Evolutionary conservation across 2,797 vertebrate species (phyloP).

Genomic region (Tangara arthus): DNA sequence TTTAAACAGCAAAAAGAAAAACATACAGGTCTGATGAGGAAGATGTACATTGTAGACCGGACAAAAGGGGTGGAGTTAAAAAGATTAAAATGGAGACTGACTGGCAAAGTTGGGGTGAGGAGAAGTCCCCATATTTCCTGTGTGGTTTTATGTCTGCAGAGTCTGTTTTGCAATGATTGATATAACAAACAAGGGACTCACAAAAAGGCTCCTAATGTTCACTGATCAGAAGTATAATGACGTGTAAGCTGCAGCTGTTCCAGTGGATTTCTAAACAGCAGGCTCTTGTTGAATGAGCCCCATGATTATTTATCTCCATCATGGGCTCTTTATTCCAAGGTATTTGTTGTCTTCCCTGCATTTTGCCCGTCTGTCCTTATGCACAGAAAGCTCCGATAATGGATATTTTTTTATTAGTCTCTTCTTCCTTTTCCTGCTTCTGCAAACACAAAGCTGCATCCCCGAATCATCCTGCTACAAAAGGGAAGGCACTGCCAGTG

Average conservation of each 20-base stretch:
- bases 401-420: constrained; percentile 43
- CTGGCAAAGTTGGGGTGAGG: background rate
- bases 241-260: constrained; percentile 57
- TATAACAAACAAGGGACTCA: constrained; percentile 58
- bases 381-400: constrained; percentile 23
- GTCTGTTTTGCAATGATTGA: constrained; percentile 44
- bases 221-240: constrained; percentile 56
- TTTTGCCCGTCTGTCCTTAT: constrained; percentile 43
- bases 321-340: constrained; percentile 46
- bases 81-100: background rate
- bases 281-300: constrained; percentile 52
- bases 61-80: background rate
- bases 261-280: constrained; percentile 56
- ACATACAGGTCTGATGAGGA: background rate
- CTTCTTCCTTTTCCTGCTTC: constrained; percentile 37
- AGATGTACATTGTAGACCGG: background rate
- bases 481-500: background rate
- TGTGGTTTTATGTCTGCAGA: background rate
- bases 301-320: constrained; percentile 65
- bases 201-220: constrained; percentile 47
- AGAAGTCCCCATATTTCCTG: background rate
- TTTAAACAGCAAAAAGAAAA: background rate
- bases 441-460: constrained; percentile 7
- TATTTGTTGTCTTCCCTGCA: constrained; percentile 28
- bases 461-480: background rate